These are phyloP conservation scores for Clivina fossor DNA, from an alignment of 2,888 invertebrate species.

Conservation along the genomic window DNA sequence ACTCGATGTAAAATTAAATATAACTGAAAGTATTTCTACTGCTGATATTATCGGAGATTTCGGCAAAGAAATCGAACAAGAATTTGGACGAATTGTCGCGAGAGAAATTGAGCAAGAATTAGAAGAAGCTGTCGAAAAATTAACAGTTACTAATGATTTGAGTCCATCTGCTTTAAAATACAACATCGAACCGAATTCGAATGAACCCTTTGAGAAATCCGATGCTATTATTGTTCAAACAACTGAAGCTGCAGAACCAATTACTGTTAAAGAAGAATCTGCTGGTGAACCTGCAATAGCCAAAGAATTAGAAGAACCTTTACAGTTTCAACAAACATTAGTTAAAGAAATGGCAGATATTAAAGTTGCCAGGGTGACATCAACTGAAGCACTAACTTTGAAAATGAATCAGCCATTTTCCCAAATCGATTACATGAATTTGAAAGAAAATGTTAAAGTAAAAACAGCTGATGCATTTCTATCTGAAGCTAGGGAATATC, in stretches of 20 bases:
- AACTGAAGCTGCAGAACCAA: conserved; percentile 34
- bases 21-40: conserved; percentile 45
- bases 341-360: conserved; percentile 27
- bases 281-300: not conserved
- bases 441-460: conserved; percentile 47
- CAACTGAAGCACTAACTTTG: conserved; percentile 27
- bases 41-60: conserved; percentile 62
- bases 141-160: conserved; percentile 47
- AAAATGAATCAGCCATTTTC: conserved; percentile 21
- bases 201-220: conserved; percentile 45
- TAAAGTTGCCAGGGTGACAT: conserved; percentile 24
- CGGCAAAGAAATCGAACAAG: conserved; percentile 62
- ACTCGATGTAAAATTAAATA: conserved; percentile 29
- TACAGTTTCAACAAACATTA: conserved; percentile 1
- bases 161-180: conserved; percentile 48
- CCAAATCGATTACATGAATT: conserved; percentile 2
- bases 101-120: conserved; percentile 46
- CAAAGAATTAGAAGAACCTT: conserved; percentile 8
- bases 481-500: conserved; percentile 61
- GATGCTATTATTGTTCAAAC: conserved; percentile 16
- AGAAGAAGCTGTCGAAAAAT: conserved; percentile 50
- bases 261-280: conserved; percentile 25
- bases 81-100: conserved; percentile 56
- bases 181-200: conserved; percentile 50
- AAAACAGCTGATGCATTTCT: conserved; percentile 62